Evolutionary conservation across 2,888 invertebrate species (phyloP), one percentile per base, ranked within the genome.

Genomic region (Acleris laterana): DNA sequence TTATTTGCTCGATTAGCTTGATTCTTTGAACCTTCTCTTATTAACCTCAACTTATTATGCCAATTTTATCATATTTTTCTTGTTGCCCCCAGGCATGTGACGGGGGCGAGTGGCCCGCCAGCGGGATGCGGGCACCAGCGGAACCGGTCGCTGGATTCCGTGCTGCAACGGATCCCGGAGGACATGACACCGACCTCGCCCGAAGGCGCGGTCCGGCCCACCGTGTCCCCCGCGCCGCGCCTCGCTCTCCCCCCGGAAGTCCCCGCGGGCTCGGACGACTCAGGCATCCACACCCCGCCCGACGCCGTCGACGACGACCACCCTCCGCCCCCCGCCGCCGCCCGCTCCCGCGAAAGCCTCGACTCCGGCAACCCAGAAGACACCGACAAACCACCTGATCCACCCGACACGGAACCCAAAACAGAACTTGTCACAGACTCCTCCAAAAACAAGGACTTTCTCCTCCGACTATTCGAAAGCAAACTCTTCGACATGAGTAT

Each of bases 401-500:
- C 91, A 13, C 89, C 90, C 4, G 91, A 93, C 68, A 75, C 82
- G 53, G 75, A 77, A 84, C 70, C 77, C 46, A 83, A 80, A 77
- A 81, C 85, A 11, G 85, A 85, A 71, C 70, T 84, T 68, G 81
- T 84, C 68, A 82, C 84, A n/a, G 88, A 88, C 70, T 81, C 90
- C 62, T 82, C 92, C 72, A 85, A 86, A 81, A 85, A 93, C 83
- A 95, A 95, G 84, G 96, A 96, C 78, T 95, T 95, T 88, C 93
- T 98, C 69, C 94, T 98, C 75, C 94, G 99, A 79, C 94, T 99
- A 80, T 98, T 99, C 87, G 99, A 99, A 93, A 99, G 99, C 78
- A 98, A 98, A 92, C 95, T 99, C 78, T 93, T 99, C 92, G 98
- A 99, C 88, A 98, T 99, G 95, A 97, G 98, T 74, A 99, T 99